Percentiles rank a stretch among this genome's conserved stretches.
These are phyloP conservation scores for Pocillopora grandis DNA, from an alignment of 92 coral and sea anemone genomes.

Conservation along the genomic window DNA sequence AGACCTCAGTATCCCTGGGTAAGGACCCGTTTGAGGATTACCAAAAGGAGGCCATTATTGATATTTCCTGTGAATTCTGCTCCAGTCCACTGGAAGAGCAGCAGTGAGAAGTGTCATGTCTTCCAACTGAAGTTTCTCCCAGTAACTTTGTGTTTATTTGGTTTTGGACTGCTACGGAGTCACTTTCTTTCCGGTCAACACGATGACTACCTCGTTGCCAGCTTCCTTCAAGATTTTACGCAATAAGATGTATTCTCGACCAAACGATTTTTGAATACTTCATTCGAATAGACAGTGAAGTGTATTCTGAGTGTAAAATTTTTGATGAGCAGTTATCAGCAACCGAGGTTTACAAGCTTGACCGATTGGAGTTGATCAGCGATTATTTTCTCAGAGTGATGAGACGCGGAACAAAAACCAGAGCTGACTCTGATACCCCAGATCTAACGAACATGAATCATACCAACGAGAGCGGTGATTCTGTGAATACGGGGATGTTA, in stretches of 20 bases:
- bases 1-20: too few relatives aligned
- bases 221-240: conserved; percentile 21
- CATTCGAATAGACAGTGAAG: conserved; percentile 9
- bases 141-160: conserved; percentile 36
- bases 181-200: conserved; percentile 43
- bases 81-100: conserved; percentile 35
- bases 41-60: neutral
- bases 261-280: conserved; percentile 1
- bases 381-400: conserved; percentile 19
- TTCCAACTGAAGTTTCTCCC: conserved; percentile 18
- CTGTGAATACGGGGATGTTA: conserved; percentile 23
- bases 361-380: conserved; percentile 5
- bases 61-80: neutral
- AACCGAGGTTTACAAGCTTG: conserved; percentile 9
- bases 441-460: conserved; percentile 46
- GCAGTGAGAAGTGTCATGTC: conserved; percentile 44
- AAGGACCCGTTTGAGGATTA: neutral
- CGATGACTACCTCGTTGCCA: conserved; percentile 41
- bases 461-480: conserved; percentile 49
- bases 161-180: conserved; percentile 42
- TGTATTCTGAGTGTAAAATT: neutral
- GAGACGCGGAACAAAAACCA: conserved; percentile 43
- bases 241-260: conserved; percentile 14
- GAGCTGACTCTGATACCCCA: conserved; percentile 59
- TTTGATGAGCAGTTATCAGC: conserved; percentile 18